Evolutionary conservation across 1,140 invertebrate genomes (phyloP).

Genomic region (Lordiphosa collinella): DNA sequence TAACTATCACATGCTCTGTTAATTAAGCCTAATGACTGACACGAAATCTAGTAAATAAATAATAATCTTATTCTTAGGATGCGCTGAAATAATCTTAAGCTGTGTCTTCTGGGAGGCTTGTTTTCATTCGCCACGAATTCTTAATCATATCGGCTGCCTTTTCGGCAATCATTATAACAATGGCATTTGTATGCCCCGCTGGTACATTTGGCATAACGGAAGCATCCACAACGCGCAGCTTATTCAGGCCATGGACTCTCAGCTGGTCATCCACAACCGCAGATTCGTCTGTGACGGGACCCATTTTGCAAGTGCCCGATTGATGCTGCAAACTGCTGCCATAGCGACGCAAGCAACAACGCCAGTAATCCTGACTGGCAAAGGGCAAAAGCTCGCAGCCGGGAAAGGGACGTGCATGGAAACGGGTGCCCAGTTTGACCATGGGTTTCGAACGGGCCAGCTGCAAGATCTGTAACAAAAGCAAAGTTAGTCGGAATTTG

Average conservation of each 20-base stretch:
- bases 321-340: conserved; percentile 89
- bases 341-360: conserved; percentile 85
- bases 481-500: neutral
- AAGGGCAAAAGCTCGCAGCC: conserved; percentile 84
- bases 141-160: conserved; percentile 84
- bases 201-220: conserved; percentile 85
- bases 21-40: conserved; percentile 27
- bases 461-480: conserved; percentile 81
- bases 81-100: conserved; percentile 1
- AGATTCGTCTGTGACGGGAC: conserved; percentile 83
- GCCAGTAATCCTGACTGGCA: conserved; percentile 87
- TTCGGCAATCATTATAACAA: conserved; percentile 84
- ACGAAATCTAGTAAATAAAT: conserved; percentile 50
- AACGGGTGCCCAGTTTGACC: conserved; percentile 82
- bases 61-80: conserved; percentile 1
- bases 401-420: conserved; percentile 84
- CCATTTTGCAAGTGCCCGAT: conserved; percentile 89
- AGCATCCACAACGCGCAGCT: conserved; percentile 87
- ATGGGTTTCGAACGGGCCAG: conserved; percentile 84
- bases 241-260: conserved; percentile 85
- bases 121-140: conserved; percentile 80
- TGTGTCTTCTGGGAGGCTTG: neutral
- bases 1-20: conserved; percentile 46
- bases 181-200: conserved; percentile 83
- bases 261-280: conserved; percentile 89